Base-by-base conservation (phyloP, 2,888 invertebrate species). In the Flexamia atlantica region DNA sequence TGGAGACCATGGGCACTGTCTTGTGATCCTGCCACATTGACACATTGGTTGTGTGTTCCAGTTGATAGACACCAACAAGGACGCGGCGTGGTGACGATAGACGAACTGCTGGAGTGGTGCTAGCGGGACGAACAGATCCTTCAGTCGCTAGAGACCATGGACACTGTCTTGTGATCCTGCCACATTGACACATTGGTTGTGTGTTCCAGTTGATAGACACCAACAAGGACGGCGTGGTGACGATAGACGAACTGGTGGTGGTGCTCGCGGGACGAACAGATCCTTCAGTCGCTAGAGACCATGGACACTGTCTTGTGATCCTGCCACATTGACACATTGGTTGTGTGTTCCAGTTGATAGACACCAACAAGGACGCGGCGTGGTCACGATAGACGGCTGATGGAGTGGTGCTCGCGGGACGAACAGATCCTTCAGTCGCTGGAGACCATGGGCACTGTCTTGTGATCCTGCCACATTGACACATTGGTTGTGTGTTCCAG, bases 171-270 rank as follows among this genome's bases (percentile, higher is more conserved):
- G n/a, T n/a, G n/a, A n/a, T n/a, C n/a, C n/a, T n/a, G n/a, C n/a
- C n/a, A n/a, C n/a, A n/a, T n/a, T n/a, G n/a, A n/a, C n/a, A 46
- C 46, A 46, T 12, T 9, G 12, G 83, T 76, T 72, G 82, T 85
- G 28, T 83, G 32, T 88, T 88, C 2, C 92, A 96, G 96, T 91
- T 94, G 89, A 96, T 97, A 90, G 96, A 96, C 90, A 92, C n/a
- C n/a, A n/a, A 96, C 90, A 93, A 95, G 85, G 96, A 96, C 89
- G 96, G 96, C 25, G 94, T 94, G 85, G 95, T 96, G 87, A 94
- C 96, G 7, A 94, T 95, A 82, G 96, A 96, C 88, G 96, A 96
- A 91, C 91, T 96, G 88, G 93, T 95, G 72, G 87, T 96, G 95
- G 95, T 95, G 95, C 90, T 93, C 93, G 76, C 92, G 95, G 85